These are phyloP conservation scores for Hydraecia micacea DNA, from an alignment of 2,888 invertebrate genomes.

Conservation along the genomic window DNA sequence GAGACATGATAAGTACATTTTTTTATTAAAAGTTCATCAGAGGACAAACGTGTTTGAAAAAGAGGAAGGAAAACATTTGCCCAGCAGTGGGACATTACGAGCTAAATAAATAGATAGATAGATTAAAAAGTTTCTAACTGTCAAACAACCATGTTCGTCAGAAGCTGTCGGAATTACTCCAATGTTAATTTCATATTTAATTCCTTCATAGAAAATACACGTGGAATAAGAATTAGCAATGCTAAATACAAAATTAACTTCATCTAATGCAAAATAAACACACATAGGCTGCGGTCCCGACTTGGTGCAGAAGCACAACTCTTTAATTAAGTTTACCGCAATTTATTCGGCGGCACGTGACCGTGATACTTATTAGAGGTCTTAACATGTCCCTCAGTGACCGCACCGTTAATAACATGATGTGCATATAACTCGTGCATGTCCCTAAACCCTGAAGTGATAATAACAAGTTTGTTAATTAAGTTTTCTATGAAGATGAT, in stretches of 20 bases:
- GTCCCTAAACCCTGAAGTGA: constrained; percentile 49
- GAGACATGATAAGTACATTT: not conserved
- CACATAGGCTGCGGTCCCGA: constrained; percentile 47
- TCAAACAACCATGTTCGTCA: not conserved
- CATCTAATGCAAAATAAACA: constrained; percentile 63
- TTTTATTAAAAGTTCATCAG: not conserved
- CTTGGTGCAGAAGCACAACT: constrained; percentile 66
- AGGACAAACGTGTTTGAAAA: not conserved
- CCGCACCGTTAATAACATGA: constrained; percentile 58
- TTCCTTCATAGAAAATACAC: not conserved
- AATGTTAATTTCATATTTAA: constrained; percentile 13
- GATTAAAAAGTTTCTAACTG: not conserved
- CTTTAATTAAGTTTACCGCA: constrained; percentile 83
- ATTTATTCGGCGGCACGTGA: constrained; percentile 83
- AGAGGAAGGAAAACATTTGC: not conserved
- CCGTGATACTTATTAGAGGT: constrained; percentile 71
- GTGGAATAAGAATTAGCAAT: constrained; percentile 24
- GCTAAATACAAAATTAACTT: constrained; percentile 43
- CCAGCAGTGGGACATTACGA: not conserved
- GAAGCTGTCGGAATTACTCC: not conserved
- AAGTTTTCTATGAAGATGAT: constrained; percentile 43
- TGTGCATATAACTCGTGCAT: constrained; percentile 58
- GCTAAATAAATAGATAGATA: not conserved
- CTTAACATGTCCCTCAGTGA: constrained; percentile 62
- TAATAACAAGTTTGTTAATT: constrained; percentile 38